These are phyloP conservation scores for Monopis laevigella DNA, from an alignment of 2,888 invertebrate species.

Conservation along the genomic window DNA sequence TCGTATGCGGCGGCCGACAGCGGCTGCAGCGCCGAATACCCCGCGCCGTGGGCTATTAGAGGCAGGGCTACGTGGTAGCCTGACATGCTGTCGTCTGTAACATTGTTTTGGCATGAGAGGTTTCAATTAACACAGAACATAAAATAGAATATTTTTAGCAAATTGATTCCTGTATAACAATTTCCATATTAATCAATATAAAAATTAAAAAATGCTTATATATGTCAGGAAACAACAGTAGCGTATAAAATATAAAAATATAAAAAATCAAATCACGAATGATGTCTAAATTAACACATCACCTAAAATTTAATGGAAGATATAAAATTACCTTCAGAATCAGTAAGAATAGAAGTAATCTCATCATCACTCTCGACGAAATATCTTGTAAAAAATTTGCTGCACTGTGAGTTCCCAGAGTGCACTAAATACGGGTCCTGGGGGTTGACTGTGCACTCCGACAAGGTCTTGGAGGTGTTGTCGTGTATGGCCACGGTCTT, in stretches of 20 bases:
- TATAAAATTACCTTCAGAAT: constrained; percentile 77
- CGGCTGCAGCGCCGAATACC: constrained; percentile 73
- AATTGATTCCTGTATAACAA: too few relatives aligned
- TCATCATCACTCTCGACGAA: constrained; percentile 78
- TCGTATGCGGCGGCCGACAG: constrained; percentile 61
- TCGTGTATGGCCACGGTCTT: constrained; percentile 60
- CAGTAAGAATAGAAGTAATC: constrained; percentile 75
- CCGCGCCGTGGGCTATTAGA: constrained; percentile 76
- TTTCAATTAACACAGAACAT: too few relatives aligned
- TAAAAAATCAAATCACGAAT: too few relatives aligned
- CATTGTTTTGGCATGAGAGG: too few relatives aligned
- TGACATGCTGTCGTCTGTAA: constrained; percentile 72
- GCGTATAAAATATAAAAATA: too few relatives aligned
- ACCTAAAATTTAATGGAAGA: too few relatives aligned
- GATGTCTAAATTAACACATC: too few relatives aligned
- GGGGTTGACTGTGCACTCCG: constrained; percentile 51
- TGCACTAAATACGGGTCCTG: constrained; percentile 61
- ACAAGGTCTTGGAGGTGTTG: constrained; percentile 58
- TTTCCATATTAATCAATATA: too few relatives aligned
- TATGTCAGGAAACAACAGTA: too few relatives aligned
- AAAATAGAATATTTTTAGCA: too few relatives aligned
- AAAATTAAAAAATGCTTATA: too few relatives aligned
- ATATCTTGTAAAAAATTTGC: constrained; percentile 72
- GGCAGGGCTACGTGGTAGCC: constrained; percentile 80
- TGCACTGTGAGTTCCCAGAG: constrained; percentile 67